Base-by-base conservation (phyloP, 1,140 invertebrate species). In the Ylistrum balloti region DNA sequence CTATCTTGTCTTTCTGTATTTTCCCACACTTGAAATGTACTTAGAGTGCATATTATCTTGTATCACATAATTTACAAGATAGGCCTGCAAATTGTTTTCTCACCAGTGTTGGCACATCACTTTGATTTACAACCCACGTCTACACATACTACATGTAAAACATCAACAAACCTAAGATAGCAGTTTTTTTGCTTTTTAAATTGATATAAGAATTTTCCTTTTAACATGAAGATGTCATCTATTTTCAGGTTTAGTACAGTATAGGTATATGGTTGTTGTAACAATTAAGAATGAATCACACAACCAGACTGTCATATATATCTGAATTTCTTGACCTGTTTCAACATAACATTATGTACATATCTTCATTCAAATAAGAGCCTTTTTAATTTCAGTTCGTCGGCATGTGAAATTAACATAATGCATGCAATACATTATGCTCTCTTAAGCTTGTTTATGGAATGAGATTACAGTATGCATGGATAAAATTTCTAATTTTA, bases 291-390 rank as follows among this genome's bases (percentile, higher is more conserved):
- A 74, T n/a, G 56, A n/a, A n/a, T n/a, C 35, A 38, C 13, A 38
- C 56, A n/a, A 11, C n/a, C n/a, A 28, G 56, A n/a, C 56, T 74
- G 56, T 74, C 56, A 74, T 74, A 74, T n/a, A n/a, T n/a, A n/a
- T n/a, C n/a, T 74, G 56, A 74, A 74, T 74, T 28, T 28, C 56
- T 74, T 74, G 56, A 74, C 56, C 56, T n/a, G 56, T 28, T 74
- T 74, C 28, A 28, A 28, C 56, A 74, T 74, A 74, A 74, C 56
- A 74, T 28, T 28, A 74, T 74, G 56, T 74, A 74, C 56, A 74
- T 74, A 1, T 74, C 56, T 74, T 74, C 56, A 74, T 74, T 74
- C 28, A n/a, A 74, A 74, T 74, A 74, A 74, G n/a, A 74, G n/a
- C 22, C 1, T n/a, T 74, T 28, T 28, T 28, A 74, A 74, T 74